Evolutionary conservation across 2,797 vertebrate genomes (phyloP).

Genomic region (Sebastes iracundus): DNA sequence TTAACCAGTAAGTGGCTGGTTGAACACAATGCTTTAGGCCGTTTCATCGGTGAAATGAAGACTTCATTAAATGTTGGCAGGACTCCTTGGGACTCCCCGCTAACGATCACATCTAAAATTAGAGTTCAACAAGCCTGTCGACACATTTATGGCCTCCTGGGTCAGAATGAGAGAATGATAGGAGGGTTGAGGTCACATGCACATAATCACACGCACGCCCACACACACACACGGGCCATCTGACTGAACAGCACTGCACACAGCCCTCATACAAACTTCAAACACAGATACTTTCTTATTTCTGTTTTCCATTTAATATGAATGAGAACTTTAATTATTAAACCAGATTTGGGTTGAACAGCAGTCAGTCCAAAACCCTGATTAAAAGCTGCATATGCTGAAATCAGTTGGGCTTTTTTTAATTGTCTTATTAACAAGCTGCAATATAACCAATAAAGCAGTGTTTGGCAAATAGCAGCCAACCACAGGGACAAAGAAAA

Average conservation of each 20-base stretch:
- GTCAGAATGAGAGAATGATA: conserved; percentile 19
- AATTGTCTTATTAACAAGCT: background rate
- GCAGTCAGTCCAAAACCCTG: background rate
- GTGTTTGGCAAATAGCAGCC: background rate
- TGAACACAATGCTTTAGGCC: background rate
- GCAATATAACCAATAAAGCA: background rate
- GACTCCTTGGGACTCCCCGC: conserved; percentile 31
- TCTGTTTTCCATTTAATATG: background rate
- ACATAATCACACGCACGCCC: background rate
- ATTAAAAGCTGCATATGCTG: background rate
- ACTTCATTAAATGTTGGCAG: conserved; percentile 44
- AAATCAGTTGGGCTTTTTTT: background rate
- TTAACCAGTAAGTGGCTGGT: conserved; percentile 2
- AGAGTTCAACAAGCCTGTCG: conserved; percentile 63
- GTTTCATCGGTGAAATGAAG: conserved; percentile 34
- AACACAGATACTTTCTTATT: background rate
- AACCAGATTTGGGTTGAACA: background rate
- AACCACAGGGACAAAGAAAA: background rate
- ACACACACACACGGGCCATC: background rate
- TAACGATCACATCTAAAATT: conserved; percentile 59
- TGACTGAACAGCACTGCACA: background rate
- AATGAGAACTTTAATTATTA: background rate
- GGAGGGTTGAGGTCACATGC: conserved; percentile 31
- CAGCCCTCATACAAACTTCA: background rate
- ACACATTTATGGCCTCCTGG: conserved; percentile 52